Evolutionary conservation across 1,140 invertebrate species (phyloP).

Genomic region (Drepana arcuata): DNA sequence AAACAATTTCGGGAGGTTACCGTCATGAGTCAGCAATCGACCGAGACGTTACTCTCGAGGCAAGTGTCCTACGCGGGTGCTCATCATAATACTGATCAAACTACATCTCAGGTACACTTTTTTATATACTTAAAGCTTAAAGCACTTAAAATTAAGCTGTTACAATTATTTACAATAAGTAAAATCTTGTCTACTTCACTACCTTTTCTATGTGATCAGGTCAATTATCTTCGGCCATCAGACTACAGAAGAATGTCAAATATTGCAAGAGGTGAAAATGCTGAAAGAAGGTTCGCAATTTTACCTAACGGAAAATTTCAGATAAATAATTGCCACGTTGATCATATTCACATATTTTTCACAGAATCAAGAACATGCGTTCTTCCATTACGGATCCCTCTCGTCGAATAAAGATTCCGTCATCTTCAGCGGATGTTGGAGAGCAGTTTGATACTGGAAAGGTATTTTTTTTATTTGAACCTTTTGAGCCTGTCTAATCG

Average conservation of each 20-base stretch:
- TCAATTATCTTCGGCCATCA: constrained; percentile 69
- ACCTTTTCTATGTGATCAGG: constrained; percentile 18
- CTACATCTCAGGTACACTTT: constrained; percentile 36
- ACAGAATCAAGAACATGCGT: constrained; percentile 48
- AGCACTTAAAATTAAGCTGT: too few relatives aligned
- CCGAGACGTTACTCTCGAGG: constrained; percentile 11
- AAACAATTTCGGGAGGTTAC: constrained; percentile 59
- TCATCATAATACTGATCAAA: constrained; percentile 37
- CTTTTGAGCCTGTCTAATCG: too few relatives aligned
- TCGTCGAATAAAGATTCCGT: too few relatives aligned
- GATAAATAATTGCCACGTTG: neutral
- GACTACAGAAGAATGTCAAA: constrained; percentile 72
- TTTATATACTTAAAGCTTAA: too few relatives aligned
- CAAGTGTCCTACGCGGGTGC: constrained; percentile 39
- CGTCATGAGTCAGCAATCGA: constrained; percentile 12
- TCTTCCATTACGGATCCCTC: too few relatives aligned
- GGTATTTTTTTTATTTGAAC: too few relatives aligned
- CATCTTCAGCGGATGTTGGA: too few relatives aligned
- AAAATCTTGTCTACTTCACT: too few relatives aligned
- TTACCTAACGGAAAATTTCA: too few relatives aligned
- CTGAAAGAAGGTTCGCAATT: constrained; percentile 51
- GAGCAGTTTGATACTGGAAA: too few relatives aligned
- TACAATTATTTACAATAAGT: too few relatives aligned
- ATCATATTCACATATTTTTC: constrained; percentile 9
- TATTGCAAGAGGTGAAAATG: constrained; percentile 55